Conservation (phyloP, 1,140 invertebrate genomes). For the Caenorhabditis remanei region DNA sequence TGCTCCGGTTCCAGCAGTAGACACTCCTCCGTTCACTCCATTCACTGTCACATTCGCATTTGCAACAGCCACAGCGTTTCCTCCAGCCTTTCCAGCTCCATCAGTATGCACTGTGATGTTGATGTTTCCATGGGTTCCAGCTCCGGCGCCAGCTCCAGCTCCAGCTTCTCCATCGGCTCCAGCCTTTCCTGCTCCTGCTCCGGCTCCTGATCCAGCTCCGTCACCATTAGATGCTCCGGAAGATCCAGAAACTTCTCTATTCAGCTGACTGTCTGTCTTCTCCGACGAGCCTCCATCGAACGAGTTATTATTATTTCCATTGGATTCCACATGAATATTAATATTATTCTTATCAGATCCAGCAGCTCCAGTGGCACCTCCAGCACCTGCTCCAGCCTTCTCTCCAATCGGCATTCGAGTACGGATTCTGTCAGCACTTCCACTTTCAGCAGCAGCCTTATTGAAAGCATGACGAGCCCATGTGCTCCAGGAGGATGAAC, state of each 20-base stretch:
- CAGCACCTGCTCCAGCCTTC: neutral
- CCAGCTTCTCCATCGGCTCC: neutral
- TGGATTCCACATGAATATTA: constrained; percentile 56
- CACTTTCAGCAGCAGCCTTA: constrained; percentile 35
- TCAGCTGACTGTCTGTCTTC: neutral
- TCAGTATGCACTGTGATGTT: constrained; percentile 57
- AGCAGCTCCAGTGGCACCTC: constrained; percentile 19
- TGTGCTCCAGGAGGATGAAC: constrained; percentile 29
- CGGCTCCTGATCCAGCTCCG: constrained; percentile 1
- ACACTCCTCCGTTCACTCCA: neutral
- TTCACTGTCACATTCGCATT: constrained; percentile 50
- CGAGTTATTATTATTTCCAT: constrained; percentile 53
- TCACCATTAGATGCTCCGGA: neutral
- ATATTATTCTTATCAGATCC: constrained; percentile 36
- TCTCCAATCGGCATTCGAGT: constrained; percentile 37
- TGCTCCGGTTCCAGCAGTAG: neutral
- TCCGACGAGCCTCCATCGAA: constrained; percentile 54
- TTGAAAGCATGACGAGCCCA: constrained; percentile 55
- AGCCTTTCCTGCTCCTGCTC: neutral
- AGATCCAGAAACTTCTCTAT: constrained; percentile 17
- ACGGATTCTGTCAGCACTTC: constrained; percentile 2
- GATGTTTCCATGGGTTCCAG: constrained; percentile 44
- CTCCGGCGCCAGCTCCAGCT: constrained; percentile 40
- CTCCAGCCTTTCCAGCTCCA: constrained; percentile 48
- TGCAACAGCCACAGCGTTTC: constrained; percentile 51